Evolutionary conservation across 2,888 invertebrate genomes (phyloP), one percentile per base, ranked within the genome.

Genomic region (Neuroscelio doddi): DNA sequence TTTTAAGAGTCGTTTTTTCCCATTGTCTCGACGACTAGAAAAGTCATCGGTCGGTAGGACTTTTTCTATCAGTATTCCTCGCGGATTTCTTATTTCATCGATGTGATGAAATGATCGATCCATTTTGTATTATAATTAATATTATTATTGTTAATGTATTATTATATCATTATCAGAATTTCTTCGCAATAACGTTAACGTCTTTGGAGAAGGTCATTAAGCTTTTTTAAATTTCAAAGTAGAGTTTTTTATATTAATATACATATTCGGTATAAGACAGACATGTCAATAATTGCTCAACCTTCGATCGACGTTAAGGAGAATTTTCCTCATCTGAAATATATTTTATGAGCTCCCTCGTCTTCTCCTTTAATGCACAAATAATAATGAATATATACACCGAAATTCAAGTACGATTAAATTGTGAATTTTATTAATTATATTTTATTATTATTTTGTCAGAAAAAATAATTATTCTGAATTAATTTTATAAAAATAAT

Each of bases 51-150:
- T 57, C 66, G 66, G 66, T 66, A 66, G 66, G 66, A 66, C 62
- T 66, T 66, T 65, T 66, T 62, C 65, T 61, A 66, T 62, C 65
- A 66, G 65, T 66, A 61, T 66, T 66, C 61, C 65, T 66, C 53
- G 58, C 50, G 59, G 58, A n/a, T 10, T 44, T 26, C 24, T 12
- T 15, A 12, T 4, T 39, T 39, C 9, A 21, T 17, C 21, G 10
- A 10, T 3, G 7, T 7, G 36, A 7, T 10, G 36, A 15, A 27
- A 12, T 16, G 32, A 26, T 1, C 15, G 41, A 32, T 34, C 27
- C 39, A 32, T 61, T 65, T 65, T 65, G 59, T 65, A 61, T 65
- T 61, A 65, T 61, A 59, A 64, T 64, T 57, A 55, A 12, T 36
- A 2, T 21, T 21, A 21, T 21, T 21, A 55, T 56, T 17, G 58